phyloP scores from a whole-genome alignment of 1,140 invertebrate species.

The Calycopis cecrops region DNA sequence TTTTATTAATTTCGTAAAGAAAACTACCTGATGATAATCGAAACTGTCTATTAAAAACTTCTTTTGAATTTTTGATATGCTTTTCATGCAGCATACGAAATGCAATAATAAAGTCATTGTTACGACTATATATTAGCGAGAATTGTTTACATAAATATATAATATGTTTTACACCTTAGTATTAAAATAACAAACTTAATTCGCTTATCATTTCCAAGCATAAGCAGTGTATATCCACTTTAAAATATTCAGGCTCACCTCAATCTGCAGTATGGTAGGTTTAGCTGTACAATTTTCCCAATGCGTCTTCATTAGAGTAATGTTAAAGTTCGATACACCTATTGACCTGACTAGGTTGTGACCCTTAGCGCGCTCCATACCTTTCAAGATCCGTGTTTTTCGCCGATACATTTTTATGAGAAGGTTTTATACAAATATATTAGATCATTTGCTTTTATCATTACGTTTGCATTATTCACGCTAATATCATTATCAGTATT shows the following conservation, averaged over 20 bases:
- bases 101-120: too few species aligned
- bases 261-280: slow-evolving; percentile 73
- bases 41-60: too few species aligned
- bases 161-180: too few species aligned
- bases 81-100: too few species aligned
- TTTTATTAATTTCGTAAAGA: too few species aligned
- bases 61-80: too few species aligned
- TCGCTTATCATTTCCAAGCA: not conserved
- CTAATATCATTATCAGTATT: too few species aligned
- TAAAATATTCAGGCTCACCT: slow-evolving; percentile 40
- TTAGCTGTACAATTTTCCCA: slow-evolving; percentile 72
- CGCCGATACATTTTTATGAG: slow-evolving; percentile 13
- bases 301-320: slow-evolving; percentile 83
- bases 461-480: too few species aligned
- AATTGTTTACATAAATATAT: too few species aligned
- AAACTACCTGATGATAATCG: too few species aligned
- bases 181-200: not conserved
- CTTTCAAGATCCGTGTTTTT: slow-evolving; percentile 79
- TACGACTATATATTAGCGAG: too few species aligned
- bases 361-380: slow-evolving; percentile 82
- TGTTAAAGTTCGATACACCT: slow-evolving; percentile 93
- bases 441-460: too few species aligned
- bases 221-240: not conserved
- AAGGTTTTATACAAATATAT: not conserved
- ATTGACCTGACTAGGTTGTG: slow-evolving; percentile 84